Base-by-base conservation (phyloP, 2,113 vertebrate species). In the Scatophagus argus region DNA sequence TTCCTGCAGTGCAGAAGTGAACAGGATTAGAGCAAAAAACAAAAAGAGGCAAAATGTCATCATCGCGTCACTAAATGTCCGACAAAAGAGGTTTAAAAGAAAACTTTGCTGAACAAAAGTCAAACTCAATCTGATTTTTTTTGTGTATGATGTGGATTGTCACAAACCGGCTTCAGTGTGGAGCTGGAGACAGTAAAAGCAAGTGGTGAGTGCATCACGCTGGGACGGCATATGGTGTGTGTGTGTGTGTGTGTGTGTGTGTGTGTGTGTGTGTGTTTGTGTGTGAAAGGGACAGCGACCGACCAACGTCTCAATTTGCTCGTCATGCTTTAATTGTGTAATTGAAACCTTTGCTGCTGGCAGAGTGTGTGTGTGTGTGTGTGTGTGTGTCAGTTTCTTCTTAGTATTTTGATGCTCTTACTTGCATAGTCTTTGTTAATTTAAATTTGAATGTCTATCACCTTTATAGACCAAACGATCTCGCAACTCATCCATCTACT, bases 291-390 rank as follows among this genome's bases (percentile, higher is more conserved):
- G 79, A 44, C 23, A 51, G 68, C 34, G 63, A 76, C 68, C 71
- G 41, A 36, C 61, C 54, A 74, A 87, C 77, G 61, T 90, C 88
- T 90, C 67, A 91, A 76, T 91, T 86, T 82, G 72, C 80, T 80
- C 65, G 70, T 87, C 84, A 77, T 44, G 74, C 79, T 88, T 87
- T 90, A 88, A 88, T 84, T 88, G 78, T 86, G 90, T 87, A 91
- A 91, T 60, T 78, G 83, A 87, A 81, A 83, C 88, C 76, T 21
- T 55, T 54, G 77, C 34, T 75, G 85, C 62, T 36, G 38, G 43
- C 32, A 39, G 59, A 73, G 54, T 59, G 43, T 38, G 69, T 49
- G 39, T 55, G 54, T 39, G n/a, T 62, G 61, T 19, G 66, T 23
- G 31, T 29, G 61, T 31, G 32, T n/a, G 54, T 8, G 14, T n/a